phyloP scores from a whole-genome alignment of 2,888 invertebrate species.

The Pseudanteris insignis region DNA sequence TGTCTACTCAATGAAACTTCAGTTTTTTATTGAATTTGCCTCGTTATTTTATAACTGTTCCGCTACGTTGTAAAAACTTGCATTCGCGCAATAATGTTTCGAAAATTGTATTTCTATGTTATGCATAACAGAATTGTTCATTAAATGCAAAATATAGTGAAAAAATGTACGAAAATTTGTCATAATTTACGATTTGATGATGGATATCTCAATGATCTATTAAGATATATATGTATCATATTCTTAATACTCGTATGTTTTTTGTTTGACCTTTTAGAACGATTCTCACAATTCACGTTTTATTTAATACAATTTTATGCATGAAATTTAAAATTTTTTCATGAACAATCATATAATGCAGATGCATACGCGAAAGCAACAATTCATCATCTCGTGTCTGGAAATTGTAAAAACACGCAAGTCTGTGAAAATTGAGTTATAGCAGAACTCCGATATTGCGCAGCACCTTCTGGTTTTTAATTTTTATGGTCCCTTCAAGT shows the following conservation, averaged over 20 bases:
- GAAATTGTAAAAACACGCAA: too few relatives aligned
- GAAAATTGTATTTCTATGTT: slow-evolving; percentile 25
- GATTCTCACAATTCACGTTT: too few relatives aligned
- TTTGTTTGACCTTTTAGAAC: too few relatives aligned
- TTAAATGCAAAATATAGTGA: slow-evolving; percentile 19
- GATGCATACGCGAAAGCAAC: too few relatives aligned
- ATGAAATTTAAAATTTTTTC: too few relatives aligned
- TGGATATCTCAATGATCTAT: too few relatives aligned
- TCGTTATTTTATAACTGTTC: slow-evolving; percentile 35
- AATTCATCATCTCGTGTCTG: too few relatives aligned
- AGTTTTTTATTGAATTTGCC: slow-evolving; percentile 32
- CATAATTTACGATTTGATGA: too few relatives aligned
- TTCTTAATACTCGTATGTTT: too few relatives aligned
- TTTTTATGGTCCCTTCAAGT: slow-evolving; percentile 28
- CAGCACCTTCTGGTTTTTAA: slow-evolving; percentile 38
- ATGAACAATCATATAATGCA: too few relatives aligned
- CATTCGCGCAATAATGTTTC: slow-evolving; percentile 13
- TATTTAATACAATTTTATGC: too few relatives aligned
- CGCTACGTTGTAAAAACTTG: slow-evolving; percentile 25
- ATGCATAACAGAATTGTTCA: slow-evolving; percentile 22
- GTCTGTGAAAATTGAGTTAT: slow-evolving; percentile 44
- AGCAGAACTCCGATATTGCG: slow-evolving; percentile 28
- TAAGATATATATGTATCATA: too few relatives aligned
- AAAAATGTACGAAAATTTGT: slow-evolving; percentile 18
- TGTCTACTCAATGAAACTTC: slow-evolving; percentile 40